Conservation (phyloP, 2,113 vertebrate genomes). For the Nothocercus julius region DNA sequence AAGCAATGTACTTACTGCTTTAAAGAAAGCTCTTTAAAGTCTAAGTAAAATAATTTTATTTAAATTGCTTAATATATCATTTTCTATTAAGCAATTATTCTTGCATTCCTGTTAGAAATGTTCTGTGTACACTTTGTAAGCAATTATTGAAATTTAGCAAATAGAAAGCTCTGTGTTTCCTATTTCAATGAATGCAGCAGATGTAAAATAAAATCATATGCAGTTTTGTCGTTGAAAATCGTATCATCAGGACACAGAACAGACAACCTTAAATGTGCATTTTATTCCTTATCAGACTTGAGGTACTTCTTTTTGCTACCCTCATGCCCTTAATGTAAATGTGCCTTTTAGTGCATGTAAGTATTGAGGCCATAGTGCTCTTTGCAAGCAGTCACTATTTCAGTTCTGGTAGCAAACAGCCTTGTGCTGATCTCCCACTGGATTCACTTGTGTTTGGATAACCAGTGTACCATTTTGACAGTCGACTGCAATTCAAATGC, state of each 20-base stretch:
- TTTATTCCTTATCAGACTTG: neutral
- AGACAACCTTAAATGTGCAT: neutral
- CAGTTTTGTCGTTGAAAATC: neutral
- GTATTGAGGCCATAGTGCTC: neutral
- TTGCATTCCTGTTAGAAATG: neutral
- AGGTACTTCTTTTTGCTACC: neutral
- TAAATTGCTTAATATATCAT: neutral
- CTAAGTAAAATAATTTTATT: neutral
- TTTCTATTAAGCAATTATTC: neutral
- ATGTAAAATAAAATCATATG: neutral
- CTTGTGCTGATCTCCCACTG: neutral
- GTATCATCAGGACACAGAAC: neutral
- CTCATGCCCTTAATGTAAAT: neutral
- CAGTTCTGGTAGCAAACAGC: neutral
- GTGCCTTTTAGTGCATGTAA: neutral
- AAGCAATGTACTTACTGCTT: neutral
- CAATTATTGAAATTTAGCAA: neutral
- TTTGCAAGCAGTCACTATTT: neutral
- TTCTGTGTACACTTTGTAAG: neutral
- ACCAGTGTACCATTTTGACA: neutral
- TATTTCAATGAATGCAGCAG: neutral
- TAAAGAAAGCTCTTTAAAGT: neutral
- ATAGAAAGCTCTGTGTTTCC: neutral
- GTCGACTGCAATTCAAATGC: constrained; percentile 2
- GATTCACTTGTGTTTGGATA: neutral